These are phyloP conservation scores for Trichechus manatus DNA, from an alignment of 2,113 vertebrate species.

Conservation along the genomic window DNA sequence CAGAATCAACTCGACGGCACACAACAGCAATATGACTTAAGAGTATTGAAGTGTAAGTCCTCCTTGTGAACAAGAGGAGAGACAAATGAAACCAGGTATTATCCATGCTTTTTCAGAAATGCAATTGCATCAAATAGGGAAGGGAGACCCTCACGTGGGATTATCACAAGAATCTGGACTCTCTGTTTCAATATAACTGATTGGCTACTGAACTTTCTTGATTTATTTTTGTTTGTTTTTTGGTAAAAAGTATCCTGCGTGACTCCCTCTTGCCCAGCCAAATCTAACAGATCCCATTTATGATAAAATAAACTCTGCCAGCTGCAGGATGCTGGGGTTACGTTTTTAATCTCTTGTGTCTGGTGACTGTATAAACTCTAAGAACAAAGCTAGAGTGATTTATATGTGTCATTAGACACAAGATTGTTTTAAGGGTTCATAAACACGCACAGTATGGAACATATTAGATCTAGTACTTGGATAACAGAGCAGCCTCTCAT, in stretches of 20 bases:
- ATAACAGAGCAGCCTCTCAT: conserved; percentile 51
- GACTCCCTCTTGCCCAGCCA: conserved; percentile 17
- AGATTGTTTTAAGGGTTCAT: conserved; percentile 53
- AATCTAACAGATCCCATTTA: conserved; percentile 50
- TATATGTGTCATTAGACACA: conserved; percentile 63
- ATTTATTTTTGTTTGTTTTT: neutral
- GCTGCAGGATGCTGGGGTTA: conserved; percentile 36
- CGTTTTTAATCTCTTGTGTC: conserved; percentile 69
- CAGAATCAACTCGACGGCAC: neutral
- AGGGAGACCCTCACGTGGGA: neutral
- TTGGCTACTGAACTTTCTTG: neutral
- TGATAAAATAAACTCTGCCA: conserved; percentile 66
- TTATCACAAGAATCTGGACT: neutral
- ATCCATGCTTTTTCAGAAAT: neutral
- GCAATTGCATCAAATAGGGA: neutral
- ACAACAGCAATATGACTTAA: neutral
- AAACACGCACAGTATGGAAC: conserved; percentile 56
- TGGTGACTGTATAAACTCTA: neutral
- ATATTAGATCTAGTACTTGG: conserved; percentile 65
- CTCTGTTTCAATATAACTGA: neutral
- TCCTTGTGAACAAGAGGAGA: neutral
- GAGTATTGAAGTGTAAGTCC: neutral
- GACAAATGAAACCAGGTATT: neutral
- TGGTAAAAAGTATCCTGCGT: neutral
- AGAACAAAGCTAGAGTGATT: conserved; percentile 48